Conservation (phyloP, 2,113 vertebrate species). For the Calypte anna region DNA sequence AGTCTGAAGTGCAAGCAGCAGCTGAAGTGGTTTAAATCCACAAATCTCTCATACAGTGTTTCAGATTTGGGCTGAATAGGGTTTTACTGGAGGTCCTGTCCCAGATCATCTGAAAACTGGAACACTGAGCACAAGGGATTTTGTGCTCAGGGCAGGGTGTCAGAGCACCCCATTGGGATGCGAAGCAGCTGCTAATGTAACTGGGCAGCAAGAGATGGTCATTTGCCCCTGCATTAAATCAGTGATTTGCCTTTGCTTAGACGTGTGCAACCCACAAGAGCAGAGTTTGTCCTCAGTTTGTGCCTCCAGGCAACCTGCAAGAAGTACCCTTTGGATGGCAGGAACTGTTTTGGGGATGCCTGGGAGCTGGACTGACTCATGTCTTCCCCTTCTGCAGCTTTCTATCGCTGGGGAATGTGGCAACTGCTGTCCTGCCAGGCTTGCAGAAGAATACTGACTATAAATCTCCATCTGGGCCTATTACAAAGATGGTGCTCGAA, state of each 20-base stretch:
- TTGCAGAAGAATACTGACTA: slow-evolving; percentile 87
- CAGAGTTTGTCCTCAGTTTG: background rate
- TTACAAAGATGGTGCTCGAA: slow-evolving; percentile 88
- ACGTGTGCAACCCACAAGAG: background rate
- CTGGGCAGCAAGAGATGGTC: background rate
- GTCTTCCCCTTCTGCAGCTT: slow-evolving; percentile 72
- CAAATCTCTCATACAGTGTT: accelerated
- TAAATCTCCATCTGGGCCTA: slow-evolving; percentile 91
- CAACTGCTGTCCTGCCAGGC: slow-evolving; percentile 79
- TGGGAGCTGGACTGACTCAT: background rate
- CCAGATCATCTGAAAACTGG: background rate
- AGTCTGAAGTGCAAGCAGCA: background rate
- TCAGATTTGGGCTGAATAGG: background rate
- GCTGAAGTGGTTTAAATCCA: background rate
- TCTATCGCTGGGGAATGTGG: slow-evolving; percentile 82
- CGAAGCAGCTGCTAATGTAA: background rate
- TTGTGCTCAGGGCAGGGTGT: background rate
- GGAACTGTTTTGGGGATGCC: background rate
- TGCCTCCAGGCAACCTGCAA: background rate
- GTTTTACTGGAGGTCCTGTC: accelerated
- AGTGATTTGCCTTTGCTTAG: background rate
- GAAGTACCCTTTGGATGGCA: background rate
- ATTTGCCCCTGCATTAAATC: background rate
- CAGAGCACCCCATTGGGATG: background rate
- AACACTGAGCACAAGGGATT: background rate